Evolutionary conservation across 2,797 vertebrate species (phyloP).

Genomic region (Lates japonicus): DNA sequence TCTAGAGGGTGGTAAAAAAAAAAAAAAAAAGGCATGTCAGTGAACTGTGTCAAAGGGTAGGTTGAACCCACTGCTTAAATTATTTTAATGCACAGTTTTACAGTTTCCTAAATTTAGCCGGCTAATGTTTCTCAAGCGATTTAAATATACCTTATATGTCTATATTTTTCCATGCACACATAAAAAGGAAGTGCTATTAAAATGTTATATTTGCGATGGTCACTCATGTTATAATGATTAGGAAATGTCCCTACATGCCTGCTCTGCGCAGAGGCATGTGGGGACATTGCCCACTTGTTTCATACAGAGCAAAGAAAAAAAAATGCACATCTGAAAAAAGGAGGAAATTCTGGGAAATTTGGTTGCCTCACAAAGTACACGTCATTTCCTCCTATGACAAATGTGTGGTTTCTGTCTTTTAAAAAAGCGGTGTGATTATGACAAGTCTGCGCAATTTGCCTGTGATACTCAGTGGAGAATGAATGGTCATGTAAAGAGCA

Average conservation of each 20-base stretch:
- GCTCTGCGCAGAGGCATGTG: conserved; percentile 21
- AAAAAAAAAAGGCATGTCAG: neutral
- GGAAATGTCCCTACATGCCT: conserved; percentile 32
- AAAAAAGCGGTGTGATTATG: conserved; percentile 84
- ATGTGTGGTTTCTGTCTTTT: conserved; percentile 84
- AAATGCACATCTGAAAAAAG: conserved; percentile 57
- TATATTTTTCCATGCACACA: conserved; percentile 19
- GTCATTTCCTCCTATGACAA: conserved; percentile 89
- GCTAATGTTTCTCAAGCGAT: neutral
- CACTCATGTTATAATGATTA: conserved; percentile 14
- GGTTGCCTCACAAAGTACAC: conserved; percentile 84
- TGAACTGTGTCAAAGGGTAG: conserved; percentile 36
- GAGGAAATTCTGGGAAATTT: conserved; percentile 87
- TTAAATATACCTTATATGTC: neutral
- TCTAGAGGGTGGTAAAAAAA: conserved; percentile 31
- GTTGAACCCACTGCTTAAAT: conserved; percentile 21
- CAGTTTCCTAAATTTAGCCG: conserved; percentile 19
- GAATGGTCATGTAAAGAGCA: conserved; percentile 86
- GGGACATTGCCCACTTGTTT: conserved; percentile 22
- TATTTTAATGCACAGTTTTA: conserved; percentile 9
- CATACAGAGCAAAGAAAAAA: conserved; percentile 46
- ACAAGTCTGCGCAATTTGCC: conserved; percentile 77
- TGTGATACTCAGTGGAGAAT: conserved; percentile 80
- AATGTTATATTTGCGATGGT: conserved; percentile 4
- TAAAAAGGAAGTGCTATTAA: conserved; percentile 30